phyloP scores from a whole-genome alignment of 1,140 invertebrate genomes.

The Pissodes strobi region DNA sequence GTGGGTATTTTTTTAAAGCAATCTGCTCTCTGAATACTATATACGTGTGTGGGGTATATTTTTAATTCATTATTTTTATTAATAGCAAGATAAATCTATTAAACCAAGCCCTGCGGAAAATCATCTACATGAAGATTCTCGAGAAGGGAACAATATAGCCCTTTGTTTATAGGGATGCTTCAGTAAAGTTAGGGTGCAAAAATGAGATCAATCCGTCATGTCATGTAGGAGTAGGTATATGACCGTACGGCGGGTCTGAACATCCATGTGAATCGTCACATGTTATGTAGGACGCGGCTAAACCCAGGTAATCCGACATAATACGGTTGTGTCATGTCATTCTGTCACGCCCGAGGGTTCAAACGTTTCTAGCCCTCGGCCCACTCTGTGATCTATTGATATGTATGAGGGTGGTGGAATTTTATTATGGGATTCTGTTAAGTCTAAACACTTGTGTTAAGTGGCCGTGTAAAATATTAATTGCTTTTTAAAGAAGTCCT shows the following conservation, averaged over 20 bases:
- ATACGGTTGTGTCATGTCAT: constrained; percentile 55
- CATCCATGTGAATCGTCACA: constrained; percentile 31
- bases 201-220: constrained; percentile 20
- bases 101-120: too few relatives aligned
- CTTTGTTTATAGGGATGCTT: not conserved
- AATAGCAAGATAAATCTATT: too few relatives aligned
- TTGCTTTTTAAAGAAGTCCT: constrained; percentile 1
- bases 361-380: constrained; percentile 21
- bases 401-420: constrained; percentile 32
- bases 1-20: too few relatives aligned
- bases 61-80: too few relatives aligned
- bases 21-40: too few relatives aligned
- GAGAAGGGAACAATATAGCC: too few relatives aligned
- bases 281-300: constrained; percentile 49
- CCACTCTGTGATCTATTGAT: constrained; percentile 22
- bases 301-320: constrained; percentile 52
- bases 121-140: too few relatives aligned
- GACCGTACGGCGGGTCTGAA: constrained; percentile 5
- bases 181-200: not conserved
- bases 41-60: too few relatives aligned
- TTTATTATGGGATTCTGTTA: constrained; percentile 27
- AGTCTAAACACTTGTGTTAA: constrained; percentile 30
- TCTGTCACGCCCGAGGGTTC: constrained; percentile 50
- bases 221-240: constrained; percentile 13
- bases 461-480: constrained; percentile 24